Conservation (phyloP, 2,113 vertebrate species). For the Charadrius vociferus region DNA sequence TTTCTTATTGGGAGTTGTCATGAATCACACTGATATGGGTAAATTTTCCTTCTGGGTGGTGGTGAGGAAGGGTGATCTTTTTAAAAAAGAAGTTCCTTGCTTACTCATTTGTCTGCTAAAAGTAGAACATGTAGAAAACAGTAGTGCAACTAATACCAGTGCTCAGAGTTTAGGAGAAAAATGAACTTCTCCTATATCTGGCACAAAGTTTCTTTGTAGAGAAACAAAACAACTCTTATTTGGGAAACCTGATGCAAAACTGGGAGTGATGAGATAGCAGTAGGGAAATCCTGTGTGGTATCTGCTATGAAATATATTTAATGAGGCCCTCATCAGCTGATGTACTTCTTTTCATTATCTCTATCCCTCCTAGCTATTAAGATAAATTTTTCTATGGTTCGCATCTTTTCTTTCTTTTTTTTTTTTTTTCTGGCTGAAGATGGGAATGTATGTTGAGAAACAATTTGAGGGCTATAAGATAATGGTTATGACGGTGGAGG, state of each 20-base stretch:
- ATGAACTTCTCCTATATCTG: background rate
- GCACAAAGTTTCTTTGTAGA: background rate
- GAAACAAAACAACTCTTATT: background rate
- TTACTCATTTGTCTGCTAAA: background rate
- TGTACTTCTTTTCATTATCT: background rate
- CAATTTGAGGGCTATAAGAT: background rate
- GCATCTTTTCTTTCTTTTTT: background rate
- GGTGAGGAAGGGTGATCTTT: background rate
- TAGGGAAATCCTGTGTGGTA: background rate
- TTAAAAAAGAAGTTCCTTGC: background rate
- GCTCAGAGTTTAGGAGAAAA: background rate
- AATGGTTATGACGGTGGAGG: background rate
- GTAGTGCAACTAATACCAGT: background rate
- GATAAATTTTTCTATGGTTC: background rate
- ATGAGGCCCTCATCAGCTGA: background rate
- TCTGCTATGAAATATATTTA: background rate
- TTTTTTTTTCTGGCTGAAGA: background rate
- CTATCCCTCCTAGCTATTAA: background rate
- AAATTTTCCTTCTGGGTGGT: background rate
- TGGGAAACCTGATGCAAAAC: background rate
- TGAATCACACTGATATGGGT: background rate
- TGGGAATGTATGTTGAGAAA: background rate
- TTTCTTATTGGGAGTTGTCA: background rate
- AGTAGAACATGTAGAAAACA: background rate
- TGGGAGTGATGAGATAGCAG: background rate